A percentile compares a stretch with the other conserved stretches of the same genome.
phyloP scores from a whole-genome alignment of 2,797 vertebrate genomes.

The Phylloscopus collybita region DNA sequence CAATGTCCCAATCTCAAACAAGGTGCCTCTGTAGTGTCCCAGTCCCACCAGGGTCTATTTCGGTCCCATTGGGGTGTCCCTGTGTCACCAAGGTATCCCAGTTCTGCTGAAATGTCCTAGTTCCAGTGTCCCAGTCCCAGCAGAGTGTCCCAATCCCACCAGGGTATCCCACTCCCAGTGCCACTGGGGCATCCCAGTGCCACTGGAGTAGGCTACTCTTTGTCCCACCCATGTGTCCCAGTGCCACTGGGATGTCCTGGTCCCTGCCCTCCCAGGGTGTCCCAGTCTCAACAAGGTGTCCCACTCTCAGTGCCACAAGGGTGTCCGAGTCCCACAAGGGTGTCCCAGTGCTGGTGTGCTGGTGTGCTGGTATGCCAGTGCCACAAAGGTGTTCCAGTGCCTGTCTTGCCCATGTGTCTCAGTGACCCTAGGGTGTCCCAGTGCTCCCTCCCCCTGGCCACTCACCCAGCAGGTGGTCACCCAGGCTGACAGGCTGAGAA shows the following conservation, averaged over 20 bases:
- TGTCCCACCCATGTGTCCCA: not conserved
- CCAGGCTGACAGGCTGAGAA: slow-evolving; percentile 90
- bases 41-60: not conserved
- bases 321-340: not conserved
- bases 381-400: not conserved
- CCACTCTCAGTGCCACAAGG: not conserved
- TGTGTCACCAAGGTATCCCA: not conserved
- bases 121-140: not conserved
- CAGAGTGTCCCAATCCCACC: not conserved
- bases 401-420: not conserved
- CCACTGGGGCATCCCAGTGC: not conserved
- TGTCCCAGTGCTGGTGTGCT: not conserved
- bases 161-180: not conserved
- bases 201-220: not conserved
- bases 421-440: not conserved
- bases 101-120: not conserved
- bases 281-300: not conserved
- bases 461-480: slow-evolving; percentile 69
- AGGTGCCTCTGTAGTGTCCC: not conserved
- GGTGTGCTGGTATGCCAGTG: not conserved
- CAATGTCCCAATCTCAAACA: not conserved
- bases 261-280: not conserved
- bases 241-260: not conserved
- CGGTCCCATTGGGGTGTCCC: not conserved
- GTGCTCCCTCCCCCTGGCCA: no score